A percentile compares a stretch with the other conserved stretches of the same genome.
Evolutionary conservation across 2,797 vertebrate genomes (phyloP).

Genomic region (Tauraco hartlaubi): DNA sequence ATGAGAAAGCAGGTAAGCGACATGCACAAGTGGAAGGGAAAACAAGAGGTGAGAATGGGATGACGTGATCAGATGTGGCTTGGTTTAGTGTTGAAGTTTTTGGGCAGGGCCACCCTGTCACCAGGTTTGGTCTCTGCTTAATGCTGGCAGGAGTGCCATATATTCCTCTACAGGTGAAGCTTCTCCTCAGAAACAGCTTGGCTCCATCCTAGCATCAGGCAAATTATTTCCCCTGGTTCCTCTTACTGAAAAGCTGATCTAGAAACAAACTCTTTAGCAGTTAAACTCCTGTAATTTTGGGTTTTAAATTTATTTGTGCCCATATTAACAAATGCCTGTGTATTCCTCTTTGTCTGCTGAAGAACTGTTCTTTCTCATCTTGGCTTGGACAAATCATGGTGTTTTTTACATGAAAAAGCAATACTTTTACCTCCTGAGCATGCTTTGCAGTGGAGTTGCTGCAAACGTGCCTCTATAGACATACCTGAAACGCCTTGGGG

Average conservation of each 20-base stretch:
- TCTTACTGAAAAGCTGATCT: background rate
- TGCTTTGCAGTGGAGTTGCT: background rate
- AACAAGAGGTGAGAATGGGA: background rate
- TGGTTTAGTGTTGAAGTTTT: background rate
- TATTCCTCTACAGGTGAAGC: background rate
- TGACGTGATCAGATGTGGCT: background rate
- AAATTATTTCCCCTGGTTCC: rapidly evolving
- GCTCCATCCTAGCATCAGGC: background rate
- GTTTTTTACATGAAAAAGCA: background rate
- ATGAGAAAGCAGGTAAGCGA: background rate
- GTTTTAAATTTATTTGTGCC: background rate
- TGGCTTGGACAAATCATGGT: background rate
- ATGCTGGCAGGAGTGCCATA: no score
- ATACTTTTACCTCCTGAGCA: background rate
- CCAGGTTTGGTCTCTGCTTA: background rate
- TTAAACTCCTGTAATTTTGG: background rate
- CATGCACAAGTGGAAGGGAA: background rate
- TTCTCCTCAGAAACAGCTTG: background rate
- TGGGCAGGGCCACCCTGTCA: background rate
- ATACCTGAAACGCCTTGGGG: background rate
- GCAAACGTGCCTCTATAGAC: background rate
- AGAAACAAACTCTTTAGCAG: background rate
- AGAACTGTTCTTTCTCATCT: background rate
- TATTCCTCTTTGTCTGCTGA: background rate
- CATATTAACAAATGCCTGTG: background rate